Conservation (phyloP, 1,140 invertebrate genomes). For the Macrobrachium rosenbergii region DNA sequence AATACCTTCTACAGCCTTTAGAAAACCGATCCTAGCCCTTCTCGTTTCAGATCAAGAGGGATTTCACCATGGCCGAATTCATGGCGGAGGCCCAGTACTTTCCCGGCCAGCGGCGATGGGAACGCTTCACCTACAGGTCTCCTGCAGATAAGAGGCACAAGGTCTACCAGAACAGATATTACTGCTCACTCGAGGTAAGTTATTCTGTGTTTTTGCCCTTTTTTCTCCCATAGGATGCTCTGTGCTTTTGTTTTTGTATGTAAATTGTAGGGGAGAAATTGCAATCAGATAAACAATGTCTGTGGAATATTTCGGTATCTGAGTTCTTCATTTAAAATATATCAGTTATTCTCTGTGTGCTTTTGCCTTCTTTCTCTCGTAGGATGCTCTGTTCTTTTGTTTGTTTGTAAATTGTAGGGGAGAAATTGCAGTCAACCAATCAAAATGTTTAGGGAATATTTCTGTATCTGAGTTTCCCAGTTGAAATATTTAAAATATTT, state of each 20-base stretch:
- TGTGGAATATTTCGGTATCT: no score
- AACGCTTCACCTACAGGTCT: not conserved
- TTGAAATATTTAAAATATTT: no score
- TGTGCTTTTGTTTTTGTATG: not conserved
- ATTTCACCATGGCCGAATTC: constrained; percentile 43
- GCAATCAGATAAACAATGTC: no score
- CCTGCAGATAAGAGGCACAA: not conserved
- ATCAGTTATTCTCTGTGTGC: no score
- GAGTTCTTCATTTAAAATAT: no score
- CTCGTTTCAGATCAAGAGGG: constrained; percentile 31
- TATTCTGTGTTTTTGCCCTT: no score
- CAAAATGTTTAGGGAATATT: no score
- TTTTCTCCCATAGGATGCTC: not conserved
- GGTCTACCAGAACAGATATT: not conserved
- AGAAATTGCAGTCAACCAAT: no score
- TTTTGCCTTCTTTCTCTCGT: not conserved
- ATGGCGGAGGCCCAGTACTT: constrained; percentile 38
- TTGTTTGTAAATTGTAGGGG: no score
- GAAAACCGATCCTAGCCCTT: not conserved
- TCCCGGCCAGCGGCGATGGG: constrained; percentile 15
- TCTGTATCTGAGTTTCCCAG: no score
- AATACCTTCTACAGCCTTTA: no score
- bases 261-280: no score
- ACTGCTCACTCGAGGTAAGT: constrained; percentile 25
- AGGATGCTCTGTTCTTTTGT: not conserved